These are phyloP conservation scores for Ascidia mentula DNA, from an alignment of 23 tunicate species.

Conservation along the genomic window DNA sequence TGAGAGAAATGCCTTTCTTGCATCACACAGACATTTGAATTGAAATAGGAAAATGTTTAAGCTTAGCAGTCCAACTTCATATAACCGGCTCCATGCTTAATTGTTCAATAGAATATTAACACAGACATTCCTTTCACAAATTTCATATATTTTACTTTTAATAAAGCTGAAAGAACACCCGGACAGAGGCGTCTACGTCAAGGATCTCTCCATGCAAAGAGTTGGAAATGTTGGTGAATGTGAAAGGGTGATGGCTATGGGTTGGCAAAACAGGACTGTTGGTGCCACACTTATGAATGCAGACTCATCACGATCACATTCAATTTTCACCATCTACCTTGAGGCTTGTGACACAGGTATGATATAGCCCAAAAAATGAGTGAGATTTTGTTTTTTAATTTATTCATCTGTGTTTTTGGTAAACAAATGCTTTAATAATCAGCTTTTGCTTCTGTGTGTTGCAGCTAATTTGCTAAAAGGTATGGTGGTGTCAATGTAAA, in stretches of 20 bases:
- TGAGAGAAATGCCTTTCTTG: too few relatives aligned
- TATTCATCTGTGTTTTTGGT: neutral
- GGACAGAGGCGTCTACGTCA: slow-evolving; percentile 92
- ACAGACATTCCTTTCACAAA: too few relatives aligned
- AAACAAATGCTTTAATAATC: neutral
- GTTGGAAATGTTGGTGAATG: slow-evolving; percentile 87
- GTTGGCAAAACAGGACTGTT: slow-evolving; percentile 92
- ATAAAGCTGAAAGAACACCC: slow-evolving; percentile 95
- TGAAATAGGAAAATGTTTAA: too few relatives aligned
- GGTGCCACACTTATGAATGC: slow-evolving; percentile 99
- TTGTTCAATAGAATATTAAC: too few relatives aligned
- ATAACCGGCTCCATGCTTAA: too few relatives aligned
- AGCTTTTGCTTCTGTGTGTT: neutral
- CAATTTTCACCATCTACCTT: slow-evolving; percentile 91
- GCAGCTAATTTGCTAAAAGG: neutral
- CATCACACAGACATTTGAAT: too few relatives aligned
- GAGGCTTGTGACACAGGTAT: slow-evolving; percentile 99
- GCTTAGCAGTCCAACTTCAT: too few relatives aligned
- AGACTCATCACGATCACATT: slow-evolving; percentile 97
- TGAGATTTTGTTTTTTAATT: neutral
- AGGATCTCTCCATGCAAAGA: slow-evolving; percentile 66
- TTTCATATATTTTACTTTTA: too few relatives aligned
- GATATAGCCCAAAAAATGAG: too few relatives aligned
- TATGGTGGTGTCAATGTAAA: too few relatives aligned
- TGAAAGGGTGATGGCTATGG: slow-evolving; percentile 82